phyloP scores from a whole-genome alignment of 2,888 invertebrate species.

The Pherbina coryleti region DNA sequence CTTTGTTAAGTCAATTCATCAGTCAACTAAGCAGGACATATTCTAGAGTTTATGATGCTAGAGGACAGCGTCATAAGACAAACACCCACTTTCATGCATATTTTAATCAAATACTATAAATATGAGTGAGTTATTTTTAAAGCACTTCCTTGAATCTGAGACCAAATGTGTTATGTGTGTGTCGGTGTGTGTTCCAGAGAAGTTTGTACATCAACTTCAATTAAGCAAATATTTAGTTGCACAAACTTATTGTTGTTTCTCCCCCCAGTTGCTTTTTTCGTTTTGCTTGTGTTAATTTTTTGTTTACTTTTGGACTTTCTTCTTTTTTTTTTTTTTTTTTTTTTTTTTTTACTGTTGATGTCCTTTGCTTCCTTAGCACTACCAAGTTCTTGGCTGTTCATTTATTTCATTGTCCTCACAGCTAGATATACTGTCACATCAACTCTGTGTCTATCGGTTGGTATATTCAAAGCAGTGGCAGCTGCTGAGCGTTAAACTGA shows the following conservation, averaged over 20 bases:
- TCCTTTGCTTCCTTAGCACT: background rate
- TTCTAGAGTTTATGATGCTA: too few species aligned
- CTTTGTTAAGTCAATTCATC: too few species aligned
- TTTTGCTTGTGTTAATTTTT: background rate
- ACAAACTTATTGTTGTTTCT: slow-evolving; percentile 40
- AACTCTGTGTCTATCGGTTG: background rate
- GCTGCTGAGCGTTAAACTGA: too few species aligned
- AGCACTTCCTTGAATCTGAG: background rate
- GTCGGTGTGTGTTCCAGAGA: slow-evolving; percentile 13
- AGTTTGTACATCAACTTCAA: slow-evolving; percentile 42
- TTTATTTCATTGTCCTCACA: slow-evolving; percentile 9
- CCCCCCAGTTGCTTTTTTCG: background rate
- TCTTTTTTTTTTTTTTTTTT: background rate
- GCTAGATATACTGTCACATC: background rate
- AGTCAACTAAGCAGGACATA: too few species aligned
- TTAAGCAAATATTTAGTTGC: slow-evolving; percentile 45
- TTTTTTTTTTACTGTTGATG: background rate
- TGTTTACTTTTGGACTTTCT: background rate
- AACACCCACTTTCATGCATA: too few species aligned
- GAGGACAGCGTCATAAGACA: too few species aligned
- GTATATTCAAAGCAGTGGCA: background rate
- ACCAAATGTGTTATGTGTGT: background rate
- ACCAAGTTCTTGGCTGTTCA: slow-evolving; percentile 3
- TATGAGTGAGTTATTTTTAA: background rate
- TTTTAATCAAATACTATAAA: background rate